These are phyloP conservation scores for Acrocephalus arundinaceus DNA, from an alignment of 2,113 vertebrate genomes.

Conservation along the genomic window DNA sequence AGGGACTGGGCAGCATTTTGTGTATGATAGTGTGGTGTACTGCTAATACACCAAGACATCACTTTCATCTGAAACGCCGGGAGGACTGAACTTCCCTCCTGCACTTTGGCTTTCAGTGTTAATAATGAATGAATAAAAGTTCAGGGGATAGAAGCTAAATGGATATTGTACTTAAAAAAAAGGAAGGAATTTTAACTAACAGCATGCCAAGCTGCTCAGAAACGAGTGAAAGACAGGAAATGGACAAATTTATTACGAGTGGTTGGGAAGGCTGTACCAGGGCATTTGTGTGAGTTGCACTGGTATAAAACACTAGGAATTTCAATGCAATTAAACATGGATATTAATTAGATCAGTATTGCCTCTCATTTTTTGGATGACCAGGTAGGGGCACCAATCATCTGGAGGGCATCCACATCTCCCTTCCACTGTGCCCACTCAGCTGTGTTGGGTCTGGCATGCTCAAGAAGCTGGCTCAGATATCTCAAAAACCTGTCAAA, in stretches of 20 bases:
- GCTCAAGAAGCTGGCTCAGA: too few relatives aligned
- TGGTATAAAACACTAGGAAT: background rate
- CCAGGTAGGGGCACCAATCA: too few relatives aligned
- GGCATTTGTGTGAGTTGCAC: background rate
- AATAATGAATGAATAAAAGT: conserved; percentile 78
- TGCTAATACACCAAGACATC: conserved; percentile 72
- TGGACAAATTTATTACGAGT: background rate
- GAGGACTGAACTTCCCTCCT: conserved; percentile 71
- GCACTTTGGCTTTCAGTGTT: conserved; percentile 75
- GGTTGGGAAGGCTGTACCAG: background rate
- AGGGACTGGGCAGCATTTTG: conserved; percentile 51
- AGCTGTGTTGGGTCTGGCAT: too few relatives aligned
- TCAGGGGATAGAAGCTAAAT: conserved; percentile 72
- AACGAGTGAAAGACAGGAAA: background rate
- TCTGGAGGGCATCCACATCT: too few relatives aligned
- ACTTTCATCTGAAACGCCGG: conserved; percentile 71
- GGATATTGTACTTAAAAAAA: conserved; percentile 66
- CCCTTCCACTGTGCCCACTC: too few relatives aligned
- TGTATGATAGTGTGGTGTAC: conserved; percentile 66
- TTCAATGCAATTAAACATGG: background rate
- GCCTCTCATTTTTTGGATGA: too few relatives aligned
- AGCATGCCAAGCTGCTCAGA: conserved; percentile 13
- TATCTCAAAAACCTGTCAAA: too few relatives aligned
- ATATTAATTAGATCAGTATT: background rate
- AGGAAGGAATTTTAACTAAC: conserved; percentile 67